Base-by-base conservation (phyloP, 2,113 vertebrate species). In the Sinocyclocheilus grahami region DNA sequence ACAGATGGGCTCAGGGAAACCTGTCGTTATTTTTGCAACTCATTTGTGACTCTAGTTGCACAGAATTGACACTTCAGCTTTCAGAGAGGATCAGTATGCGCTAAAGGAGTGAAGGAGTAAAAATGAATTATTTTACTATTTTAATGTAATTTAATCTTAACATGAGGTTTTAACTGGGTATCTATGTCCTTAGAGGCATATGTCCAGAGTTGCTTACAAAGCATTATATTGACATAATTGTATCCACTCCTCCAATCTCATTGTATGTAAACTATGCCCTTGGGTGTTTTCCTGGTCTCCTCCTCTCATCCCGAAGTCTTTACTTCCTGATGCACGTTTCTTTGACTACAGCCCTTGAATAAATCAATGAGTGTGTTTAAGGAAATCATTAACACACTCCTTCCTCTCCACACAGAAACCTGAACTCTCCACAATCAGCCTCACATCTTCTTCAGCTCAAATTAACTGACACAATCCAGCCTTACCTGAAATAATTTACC, bases 191-290 rank as follows among this genome's bases (percentile, higher is more conserved):
- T 33, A 51, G 79, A 27, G 62, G 9, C 79, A 0, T 51, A 10
- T 27, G 79, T 51, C 62, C 63, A 71, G 46, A 71, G 24, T 5
- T 71, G 81, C 81, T 55, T 71, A 33, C 81, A 37, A 53, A 55
- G 81, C 81, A 55, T 53, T 83, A 55, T 53, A 55, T 71, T 51
- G 80, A 71, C n/a, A 53, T 82, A 71, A 83, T 37, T 53, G 58
- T 46, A 65, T 80, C 63, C 65, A 58, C 77, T 55, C 30, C 65
- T 86, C 51, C 24, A 46, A 46, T 55, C 30, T 46, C 65, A 86
- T 18, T 55, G 77, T 80, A 10, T 60, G 48, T 71, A 86, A 86
- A 86, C 53, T 30, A 80, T 86, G 77, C 76, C 51, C 76, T 79
- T 55, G 48, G 76, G 84, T 79, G 48, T 71, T 39, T 51, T 78